Evolutionary conservation across 30 jellyfish, hydroid and myxozoan genomes (phyloP).

Genomic region (Turritopsis rubra): DNA sequence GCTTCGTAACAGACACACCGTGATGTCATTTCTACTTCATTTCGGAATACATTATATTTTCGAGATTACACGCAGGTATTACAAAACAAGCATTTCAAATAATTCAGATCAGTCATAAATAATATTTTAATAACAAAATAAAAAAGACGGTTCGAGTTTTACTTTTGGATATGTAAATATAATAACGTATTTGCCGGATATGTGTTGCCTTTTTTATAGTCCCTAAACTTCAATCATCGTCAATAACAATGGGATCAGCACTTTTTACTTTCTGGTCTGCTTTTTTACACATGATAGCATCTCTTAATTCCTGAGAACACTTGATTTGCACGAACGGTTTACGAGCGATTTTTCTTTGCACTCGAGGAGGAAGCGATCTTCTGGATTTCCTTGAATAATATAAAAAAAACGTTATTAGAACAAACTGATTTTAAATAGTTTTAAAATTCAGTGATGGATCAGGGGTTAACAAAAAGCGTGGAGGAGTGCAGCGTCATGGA

Average conservation of each 20-base stretch:
- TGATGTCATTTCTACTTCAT: background rate
- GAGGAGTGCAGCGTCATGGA: no score
- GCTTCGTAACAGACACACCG: no score
- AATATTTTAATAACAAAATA: slow-evolving; percentile 12
- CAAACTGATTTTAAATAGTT: no score
- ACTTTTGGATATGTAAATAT: background rate
- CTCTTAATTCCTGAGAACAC: slow-evolving; percentile 92
- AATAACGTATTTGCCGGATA: background rate
- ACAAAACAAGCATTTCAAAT: background rate
- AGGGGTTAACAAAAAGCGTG: no score
- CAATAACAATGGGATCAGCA: slow-evolving; percentile 44
- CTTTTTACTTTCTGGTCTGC: slow-evolving; percentile 26
- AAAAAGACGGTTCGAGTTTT: background rate
- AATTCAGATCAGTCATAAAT: slow-evolving; percentile 1
- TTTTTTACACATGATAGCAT: slow-evolving; percentile 79
- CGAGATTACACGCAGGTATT: background rate
- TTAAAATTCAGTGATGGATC: no score
- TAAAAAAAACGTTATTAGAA: slow-evolving; percentile 3
- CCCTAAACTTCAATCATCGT: slow-evolving; percentile 27
- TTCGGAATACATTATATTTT: background rate
- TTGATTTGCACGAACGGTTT: slow-evolving; percentile 89
- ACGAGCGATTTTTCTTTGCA: slow-evolving; percentile 92
- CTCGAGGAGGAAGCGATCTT: slow-evolving; percentile 92
- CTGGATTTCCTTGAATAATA: slow-evolving; percentile 89
- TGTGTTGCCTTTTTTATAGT: slow-evolving; percentile 6